Evolutionary conservation across 2,888 invertebrate genomes (phyloP).

Genomic region (Drosophila demipolita): DNA sequence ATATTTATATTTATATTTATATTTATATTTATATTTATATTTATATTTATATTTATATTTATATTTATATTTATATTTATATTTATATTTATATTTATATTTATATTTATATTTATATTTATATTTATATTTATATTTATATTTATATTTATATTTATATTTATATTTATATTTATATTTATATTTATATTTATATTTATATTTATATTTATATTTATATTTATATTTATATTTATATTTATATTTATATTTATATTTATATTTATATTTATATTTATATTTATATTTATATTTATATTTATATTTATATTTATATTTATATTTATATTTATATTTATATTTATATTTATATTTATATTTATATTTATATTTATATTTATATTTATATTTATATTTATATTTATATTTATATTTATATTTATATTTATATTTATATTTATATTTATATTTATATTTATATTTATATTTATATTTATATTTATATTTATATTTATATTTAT

Average conservation of each 20-base stretch:
- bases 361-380: constrained; percentile 8
- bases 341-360: constrained; percentile 19
- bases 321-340: not conserved
- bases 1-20: constrained; percentile 7
- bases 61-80: constrained; percentile 21
- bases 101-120: constrained; percentile 12
- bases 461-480: constrained; percentile 6
- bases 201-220: constrained; percentile 2
- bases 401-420: constrained; percentile 17
- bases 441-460: constrained; percentile 18
- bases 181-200: constrained; percentile 21
- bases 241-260: constrained; percentile 20
- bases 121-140: constrained; percentile 20
- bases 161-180: constrained; percentile 17
- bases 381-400: not conserved
- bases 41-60: constrained; percentile 17
- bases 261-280: not conserved
- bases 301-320: constrained; percentile 17
- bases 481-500: constrained; percentile 1
- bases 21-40: not conserved
- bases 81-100: constrained; percentile 16
- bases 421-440: constrained; percentile 8
- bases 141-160: constrained; percentile 18
- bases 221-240: not conserved
- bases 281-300: constrained; percentile 6